Conservation (phyloP, 1,140 invertebrate species). For the Drosophila fuyamai region DNA sequence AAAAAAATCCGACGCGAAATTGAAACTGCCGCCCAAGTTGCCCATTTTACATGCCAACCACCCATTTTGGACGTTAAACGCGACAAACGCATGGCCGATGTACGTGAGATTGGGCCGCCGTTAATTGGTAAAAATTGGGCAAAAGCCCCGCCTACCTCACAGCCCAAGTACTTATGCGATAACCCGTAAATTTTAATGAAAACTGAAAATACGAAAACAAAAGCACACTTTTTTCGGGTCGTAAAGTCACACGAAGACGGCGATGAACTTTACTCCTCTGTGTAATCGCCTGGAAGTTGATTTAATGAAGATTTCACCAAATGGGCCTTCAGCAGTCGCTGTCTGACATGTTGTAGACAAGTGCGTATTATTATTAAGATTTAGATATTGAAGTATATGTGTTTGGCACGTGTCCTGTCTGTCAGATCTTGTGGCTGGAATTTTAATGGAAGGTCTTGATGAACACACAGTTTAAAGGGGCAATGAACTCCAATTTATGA, state of each 20-base stretch:
- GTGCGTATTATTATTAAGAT: constrained; percentile 33
- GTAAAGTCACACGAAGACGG: constrained; percentile 51
- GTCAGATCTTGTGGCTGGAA: constrained; percentile 31
- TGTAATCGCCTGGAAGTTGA: constrained; percentile 79
- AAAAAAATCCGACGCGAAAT: constrained; percentile 69
- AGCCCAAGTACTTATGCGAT: constrained; percentile 71
- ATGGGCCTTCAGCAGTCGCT: constrained; percentile 38
- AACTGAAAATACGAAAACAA: constrained; percentile 33
- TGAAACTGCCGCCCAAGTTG: constrained; percentile 59
- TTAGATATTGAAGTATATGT: constrained; percentile 50
- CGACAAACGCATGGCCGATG: constrained; percentile 76
- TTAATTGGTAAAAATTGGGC: constrained; percentile 82
- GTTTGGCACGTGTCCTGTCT: constrained; percentile 38
- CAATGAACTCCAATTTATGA: constrained; percentile 16
- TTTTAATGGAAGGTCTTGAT: constrained; percentile 22
- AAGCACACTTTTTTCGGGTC: constrained; percentile 56
- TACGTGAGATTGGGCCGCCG: constrained; percentile 76
- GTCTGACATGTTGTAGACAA: constrained; percentile 58
- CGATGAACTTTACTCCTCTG: constrained; percentile 29
- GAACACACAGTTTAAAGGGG: constrained; percentile 21
- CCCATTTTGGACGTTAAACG: constrained; percentile 28
- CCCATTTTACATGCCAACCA: constrained; percentile 24
- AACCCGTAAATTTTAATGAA: constrained; percentile 83
- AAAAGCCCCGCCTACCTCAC: constrained; percentile 31
- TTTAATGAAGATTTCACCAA: constrained; percentile 81